These are phyloP conservation scores for Corythornis vintsioides DNA, from an alignment of 2,113 vertebrate genomes.

Conservation along the genomic window DNA sequence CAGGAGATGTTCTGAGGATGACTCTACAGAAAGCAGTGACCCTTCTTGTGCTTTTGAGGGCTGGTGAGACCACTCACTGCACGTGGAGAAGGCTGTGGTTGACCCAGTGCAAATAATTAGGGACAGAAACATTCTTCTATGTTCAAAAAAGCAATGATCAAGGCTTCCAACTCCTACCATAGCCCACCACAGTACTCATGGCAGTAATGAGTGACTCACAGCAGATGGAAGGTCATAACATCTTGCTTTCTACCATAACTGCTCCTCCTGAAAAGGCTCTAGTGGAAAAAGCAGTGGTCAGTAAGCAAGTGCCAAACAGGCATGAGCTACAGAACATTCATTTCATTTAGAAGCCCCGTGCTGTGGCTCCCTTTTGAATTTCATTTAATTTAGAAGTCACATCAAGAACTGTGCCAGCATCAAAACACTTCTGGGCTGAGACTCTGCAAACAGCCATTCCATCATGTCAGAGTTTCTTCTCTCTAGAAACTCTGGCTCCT, in stretches of 20 bases:
- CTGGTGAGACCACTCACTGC: background rate
- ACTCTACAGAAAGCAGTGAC: background rate
- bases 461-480: background rate
- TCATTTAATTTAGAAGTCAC: slow-evolving; percentile 58
- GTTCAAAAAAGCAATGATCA: background rate
- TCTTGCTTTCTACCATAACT: background rate
- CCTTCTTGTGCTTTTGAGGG: background rate
- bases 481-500: slow-evolving; percentile 27
- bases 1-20: background rate
- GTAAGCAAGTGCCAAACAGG: background rate
- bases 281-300: background rate
- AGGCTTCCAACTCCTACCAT: background rate
- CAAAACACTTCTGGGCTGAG: slow-evolving; percentile 14
- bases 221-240: background rate
- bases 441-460: slow-evolving; percentile 4
- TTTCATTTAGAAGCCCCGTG: slow-evolving; percentile 9
- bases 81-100: background rate
- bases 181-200: background rate
- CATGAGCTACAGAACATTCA: background rate
- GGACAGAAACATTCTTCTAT: background rate
- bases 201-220: background rate
- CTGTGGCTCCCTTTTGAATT: slow-evolving; percentile 12
- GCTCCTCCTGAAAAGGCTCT: background rate
- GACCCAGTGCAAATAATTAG: background rate
- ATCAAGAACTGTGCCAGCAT: slow-evolving; percentile 53